These are phyloP conservation scores for Seriola dumerili DNA, from an alignment of 2,113 vertebrate genomes.

Conservation along the genomic window DNA sequence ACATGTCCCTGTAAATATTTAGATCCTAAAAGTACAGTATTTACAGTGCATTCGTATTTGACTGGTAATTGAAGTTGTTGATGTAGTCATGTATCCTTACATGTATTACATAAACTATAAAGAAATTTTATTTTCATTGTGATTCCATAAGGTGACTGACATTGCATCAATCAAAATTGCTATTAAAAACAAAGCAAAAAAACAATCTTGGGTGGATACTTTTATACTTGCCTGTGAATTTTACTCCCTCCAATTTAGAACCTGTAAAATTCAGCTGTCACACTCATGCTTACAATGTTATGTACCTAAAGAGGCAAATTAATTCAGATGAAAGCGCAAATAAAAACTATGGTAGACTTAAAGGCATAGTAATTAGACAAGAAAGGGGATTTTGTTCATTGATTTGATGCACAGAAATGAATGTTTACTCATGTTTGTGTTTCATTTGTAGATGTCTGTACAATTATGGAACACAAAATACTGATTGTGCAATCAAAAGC, in stretches of 20 bases:
- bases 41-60: background rate
- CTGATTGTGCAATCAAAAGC: background rate
- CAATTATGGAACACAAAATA: background rate
- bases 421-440: background rate
- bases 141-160: background rate
- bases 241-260: background rate
- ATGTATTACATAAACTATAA: background rate
- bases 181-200: background rate
- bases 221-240: background rate
- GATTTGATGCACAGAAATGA: background rate
- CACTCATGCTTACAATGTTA: background rate
- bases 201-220: background rate
- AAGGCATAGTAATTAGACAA: background rate
- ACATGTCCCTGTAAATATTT: background rate
- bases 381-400: background rate
- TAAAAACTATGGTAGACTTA: background rate
- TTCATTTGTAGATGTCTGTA: background rate
- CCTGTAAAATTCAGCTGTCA: background rate
- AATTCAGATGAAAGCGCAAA: background rate
- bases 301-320: background rate
- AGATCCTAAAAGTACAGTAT: background rate
- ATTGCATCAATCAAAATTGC: background rate
- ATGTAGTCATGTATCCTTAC: background rate
- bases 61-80: background rate
- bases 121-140: background rate